Conservation (phyloP, 2,888 invertebrate species). For the Nyleta sp. region DNA sequence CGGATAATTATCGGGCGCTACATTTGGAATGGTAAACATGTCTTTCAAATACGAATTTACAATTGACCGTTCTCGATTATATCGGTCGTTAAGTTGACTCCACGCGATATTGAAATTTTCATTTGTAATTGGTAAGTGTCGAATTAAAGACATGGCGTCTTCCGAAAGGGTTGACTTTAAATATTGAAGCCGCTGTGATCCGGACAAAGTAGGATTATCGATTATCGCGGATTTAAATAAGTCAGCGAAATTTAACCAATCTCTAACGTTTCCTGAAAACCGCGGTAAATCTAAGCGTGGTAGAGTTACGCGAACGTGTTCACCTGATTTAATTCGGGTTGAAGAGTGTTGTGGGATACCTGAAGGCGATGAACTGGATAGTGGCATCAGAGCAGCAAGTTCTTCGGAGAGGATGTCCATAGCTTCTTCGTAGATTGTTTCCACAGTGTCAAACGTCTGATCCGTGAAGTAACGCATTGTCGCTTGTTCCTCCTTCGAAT, state of each 20-base stretch:
- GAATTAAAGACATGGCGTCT: not conserved
- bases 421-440: not conserved
- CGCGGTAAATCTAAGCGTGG: not conserved
- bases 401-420: not conserved
- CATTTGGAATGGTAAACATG: too few relatives aligned
- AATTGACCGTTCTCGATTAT: not conserved
- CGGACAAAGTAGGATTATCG: not conserved
- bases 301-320: not conserved
- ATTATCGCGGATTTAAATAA: not conserved
- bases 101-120: not conserved
- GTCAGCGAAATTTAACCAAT: not conserved
- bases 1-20: too few relatives aligned
- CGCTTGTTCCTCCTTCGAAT: too few relatives aligned
- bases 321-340: too few relatives aligned
- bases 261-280: not conserved
- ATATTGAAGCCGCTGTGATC: not conserved
- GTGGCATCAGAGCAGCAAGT: too few relatives aligned
- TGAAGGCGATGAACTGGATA: too few relatives aligned
- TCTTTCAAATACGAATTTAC: too few relatives aligned
- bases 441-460: too few relatives aligned
- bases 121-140: not conserved
- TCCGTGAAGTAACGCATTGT: too few relatives aligned
- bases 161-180: not conserved
- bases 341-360: too few relatives aligned
- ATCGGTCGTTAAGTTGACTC: not conserved